Percentiles rank a stretch among this genome's conserved stretches.
Conservation (phyloP, 2,797 vertebrate species). For the Pogoniulus pusillus region DNA sequence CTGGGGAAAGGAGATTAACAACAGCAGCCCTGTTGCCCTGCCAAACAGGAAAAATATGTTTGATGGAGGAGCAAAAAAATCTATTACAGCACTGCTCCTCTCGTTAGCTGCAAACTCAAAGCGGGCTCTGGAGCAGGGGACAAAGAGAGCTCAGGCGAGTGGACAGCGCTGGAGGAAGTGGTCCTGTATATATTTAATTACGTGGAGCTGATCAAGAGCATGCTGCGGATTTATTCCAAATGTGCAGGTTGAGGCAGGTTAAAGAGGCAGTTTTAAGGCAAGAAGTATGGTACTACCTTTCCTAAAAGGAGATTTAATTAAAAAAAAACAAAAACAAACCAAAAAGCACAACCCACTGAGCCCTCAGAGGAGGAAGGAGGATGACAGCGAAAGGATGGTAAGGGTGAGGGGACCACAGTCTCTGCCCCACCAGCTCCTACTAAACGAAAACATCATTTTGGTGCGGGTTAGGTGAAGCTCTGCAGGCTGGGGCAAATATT, state of each 20-base stretch:
- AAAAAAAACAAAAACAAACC: background rate
- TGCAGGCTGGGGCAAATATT: slow-evolving; percentile 36
- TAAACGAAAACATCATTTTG: slow-evolving; percentile 32
- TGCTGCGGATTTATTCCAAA: slow-evolving; percentile 22
- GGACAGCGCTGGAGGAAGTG: background rate
- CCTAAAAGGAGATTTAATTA: background rate
- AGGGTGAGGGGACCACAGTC: background rate
- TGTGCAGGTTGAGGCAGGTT: slow-evolving; percentile 33
- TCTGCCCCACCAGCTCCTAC: background rate
- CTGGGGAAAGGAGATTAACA: background rate
- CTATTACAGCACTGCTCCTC: background rate
- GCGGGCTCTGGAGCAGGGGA: fast-evolving
- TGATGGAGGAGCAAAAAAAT: background rate
- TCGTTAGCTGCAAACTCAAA: background rate
- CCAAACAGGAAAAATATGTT: slow-evolving; percentile 20
- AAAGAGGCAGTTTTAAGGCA: slow-evolving; percentile 1
- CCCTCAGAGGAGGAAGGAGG: background rate
- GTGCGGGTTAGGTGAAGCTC: slow-evolving; percentile 39
- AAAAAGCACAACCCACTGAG: background rate
- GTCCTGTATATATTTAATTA: slow-evolving; percentile 27
- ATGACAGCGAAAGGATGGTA: background rate
- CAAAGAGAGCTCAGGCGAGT: background rate
- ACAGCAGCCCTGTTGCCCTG: background rate
- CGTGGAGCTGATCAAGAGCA: background rate
- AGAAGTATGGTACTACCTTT: background rate